These are phyloP conservation scores for Minunthozetes semirufus DNA, from an alignment of 2,888 invertebrate species.

Conservation along the genomic window DNA sequence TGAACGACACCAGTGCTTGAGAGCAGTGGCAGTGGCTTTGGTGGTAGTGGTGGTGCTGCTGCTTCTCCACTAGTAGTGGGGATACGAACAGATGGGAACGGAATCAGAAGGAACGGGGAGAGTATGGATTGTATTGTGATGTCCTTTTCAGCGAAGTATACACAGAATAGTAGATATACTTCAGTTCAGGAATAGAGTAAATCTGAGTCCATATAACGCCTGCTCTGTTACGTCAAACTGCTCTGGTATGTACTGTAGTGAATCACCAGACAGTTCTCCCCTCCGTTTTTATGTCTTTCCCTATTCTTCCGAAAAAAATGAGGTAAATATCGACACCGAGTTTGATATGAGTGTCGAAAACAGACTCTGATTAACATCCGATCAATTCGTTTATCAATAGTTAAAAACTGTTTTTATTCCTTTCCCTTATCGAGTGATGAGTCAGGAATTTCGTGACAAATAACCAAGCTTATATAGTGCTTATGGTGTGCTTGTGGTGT, in stretches of 20 bases:
- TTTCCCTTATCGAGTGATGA: no score
- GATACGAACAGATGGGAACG: slow-evolving; percentile 9
- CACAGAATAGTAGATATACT: not conserved
- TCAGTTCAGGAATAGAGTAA: not conserved
- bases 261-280: no score
- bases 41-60: not conserved
- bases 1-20: not conserved
- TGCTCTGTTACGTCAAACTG: not conserved
- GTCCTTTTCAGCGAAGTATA: slow-evolving; percentile 26
- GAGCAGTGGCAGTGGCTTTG: not conserved
- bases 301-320: no score
- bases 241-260: slow-evolving; percentile 1
- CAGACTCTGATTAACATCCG: no score
- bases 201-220: slow-evolving; percentile 15
- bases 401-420: no score
- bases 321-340: no score
- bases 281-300: no score
- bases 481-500: no score
- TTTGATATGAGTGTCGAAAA: no score
- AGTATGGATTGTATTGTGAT: not conserved
- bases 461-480: no score
- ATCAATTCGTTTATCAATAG: no score
- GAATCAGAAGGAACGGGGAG: not conserved
- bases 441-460: no score
- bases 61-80: not conserved